Evolutionary conservation across 2,888 invertebrate genomes (phyloP).

Genomic region (Troides helena): DNA sequence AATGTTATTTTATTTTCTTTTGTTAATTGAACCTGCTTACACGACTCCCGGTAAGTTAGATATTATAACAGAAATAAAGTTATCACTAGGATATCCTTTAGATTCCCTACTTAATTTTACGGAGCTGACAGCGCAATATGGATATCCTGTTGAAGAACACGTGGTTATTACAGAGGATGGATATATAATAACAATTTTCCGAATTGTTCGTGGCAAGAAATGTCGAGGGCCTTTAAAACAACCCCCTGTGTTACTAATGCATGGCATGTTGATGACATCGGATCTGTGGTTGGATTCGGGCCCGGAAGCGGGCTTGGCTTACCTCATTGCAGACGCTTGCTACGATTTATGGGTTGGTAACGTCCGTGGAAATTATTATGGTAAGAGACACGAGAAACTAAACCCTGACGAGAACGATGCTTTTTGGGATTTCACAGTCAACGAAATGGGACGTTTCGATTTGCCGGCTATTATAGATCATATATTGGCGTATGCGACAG

Average conservation of each 20-base stretch:
- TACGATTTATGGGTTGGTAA: conserved; percentile 89
- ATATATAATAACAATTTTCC: conserved; percentile 14
- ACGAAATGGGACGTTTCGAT: conserved; percentile 87
- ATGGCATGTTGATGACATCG: conserved; percentile 85
- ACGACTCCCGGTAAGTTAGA: neutral
- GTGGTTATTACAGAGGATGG: conserved; percentile 8
- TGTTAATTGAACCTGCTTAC: neutral
- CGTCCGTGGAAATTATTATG: conserved; percentile 56
- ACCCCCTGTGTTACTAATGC: conserved; percentile 82
- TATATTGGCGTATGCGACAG: conserved; percentile 73
- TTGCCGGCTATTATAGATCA: conserved; percentile 87
- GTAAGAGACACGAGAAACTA: conserved; percentile 81
- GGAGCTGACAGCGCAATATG: conserved; percentile 14
- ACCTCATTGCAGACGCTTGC: conserved; percentile 78
- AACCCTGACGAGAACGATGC: conserved; percentile 59
- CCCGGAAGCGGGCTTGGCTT: conserved; percentile 76
- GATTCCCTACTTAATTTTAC: conserved; percentile 21
- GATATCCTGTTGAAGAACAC: conserved; percentile 11
- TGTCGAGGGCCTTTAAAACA: conserved; percentile 39
- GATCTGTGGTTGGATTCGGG: conserved; percentile 85
- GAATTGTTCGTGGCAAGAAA: conserved; percentile 8
- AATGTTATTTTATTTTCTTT: neutral
- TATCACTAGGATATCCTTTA: conserved; percentile 17
- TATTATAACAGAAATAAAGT: neutral
- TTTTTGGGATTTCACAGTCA: conserved; percentile 85